Conservation (phyloP, 2,113 vertebrate species). For the Pica pica region DNA sequence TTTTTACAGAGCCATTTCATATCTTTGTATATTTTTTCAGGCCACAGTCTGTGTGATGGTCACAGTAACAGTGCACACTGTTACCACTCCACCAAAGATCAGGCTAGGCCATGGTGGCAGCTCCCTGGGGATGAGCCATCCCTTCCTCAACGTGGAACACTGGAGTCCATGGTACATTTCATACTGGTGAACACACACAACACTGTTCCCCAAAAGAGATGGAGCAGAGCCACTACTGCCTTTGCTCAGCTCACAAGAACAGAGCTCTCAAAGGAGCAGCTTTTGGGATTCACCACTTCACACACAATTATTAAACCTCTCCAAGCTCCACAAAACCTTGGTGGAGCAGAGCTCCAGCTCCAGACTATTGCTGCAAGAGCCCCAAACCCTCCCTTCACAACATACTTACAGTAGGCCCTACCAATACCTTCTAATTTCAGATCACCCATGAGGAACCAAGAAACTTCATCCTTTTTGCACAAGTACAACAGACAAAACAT, state of each 20-base stretch:
- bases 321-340: neutral
- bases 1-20: neutral
- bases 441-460: neutral
- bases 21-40: neutral
- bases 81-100: neutral
- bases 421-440: neutral
- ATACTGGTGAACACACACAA: rapidly evolving
- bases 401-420: neutral
- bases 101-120: neutral
- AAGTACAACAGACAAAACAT: neutral
- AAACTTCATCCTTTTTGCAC: neutral
- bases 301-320: neutral
- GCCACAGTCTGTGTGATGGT: neutral
- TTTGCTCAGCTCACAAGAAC: neutral
- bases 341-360: neutral
- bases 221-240: neutral
- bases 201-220: rapidly evolving
- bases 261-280: neutral
- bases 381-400: neutral
- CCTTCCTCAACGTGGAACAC: rapidly evolving
- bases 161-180: rapidly evolving
- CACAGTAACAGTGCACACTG: neutral
- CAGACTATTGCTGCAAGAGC: neutral
- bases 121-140: neutral
- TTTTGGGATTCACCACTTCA: neutral